These are phyloP conservation scores for Pseudorectes ferrugineus DNA, from an alignment of 2,113 vertebrate species.

Conservation along the genomic window DNA sequence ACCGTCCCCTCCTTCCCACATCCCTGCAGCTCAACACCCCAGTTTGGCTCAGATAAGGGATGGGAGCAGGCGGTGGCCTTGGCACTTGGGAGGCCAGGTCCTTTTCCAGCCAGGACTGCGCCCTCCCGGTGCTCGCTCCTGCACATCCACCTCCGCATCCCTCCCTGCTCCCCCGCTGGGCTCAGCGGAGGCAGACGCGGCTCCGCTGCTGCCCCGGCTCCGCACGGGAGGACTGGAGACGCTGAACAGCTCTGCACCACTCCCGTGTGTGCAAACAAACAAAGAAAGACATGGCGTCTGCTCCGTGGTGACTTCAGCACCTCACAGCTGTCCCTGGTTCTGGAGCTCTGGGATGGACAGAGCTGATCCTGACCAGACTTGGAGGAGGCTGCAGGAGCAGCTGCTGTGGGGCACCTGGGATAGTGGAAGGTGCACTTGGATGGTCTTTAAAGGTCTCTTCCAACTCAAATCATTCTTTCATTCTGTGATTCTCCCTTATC, in stretches of 20 bases:
- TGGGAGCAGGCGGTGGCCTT: accelerated
- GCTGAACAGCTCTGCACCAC: background rate
- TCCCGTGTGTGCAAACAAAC: background rate
- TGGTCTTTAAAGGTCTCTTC: background rate
- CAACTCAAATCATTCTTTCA: background rate
- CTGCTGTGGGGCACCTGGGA: background rate
- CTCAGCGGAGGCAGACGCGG: accelerated
- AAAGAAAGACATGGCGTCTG: background rate
- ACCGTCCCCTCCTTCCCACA: background rate
- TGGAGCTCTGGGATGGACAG: background rate
- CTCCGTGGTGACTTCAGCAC: accelerated
- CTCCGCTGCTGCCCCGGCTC: accelerated
- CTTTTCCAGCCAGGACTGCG: background rate
- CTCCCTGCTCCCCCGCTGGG: background rate
- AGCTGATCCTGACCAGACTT: background rate
- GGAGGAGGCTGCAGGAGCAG: background rate
- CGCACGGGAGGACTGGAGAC: accelerated
- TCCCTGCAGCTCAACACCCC: background rate
- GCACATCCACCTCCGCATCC: accelerated
- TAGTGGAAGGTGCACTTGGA: too few relatives aligned
- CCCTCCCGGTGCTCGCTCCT: background rate
- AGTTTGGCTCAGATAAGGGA: background rate
- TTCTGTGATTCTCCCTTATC: background rate
- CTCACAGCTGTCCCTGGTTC: background rate
- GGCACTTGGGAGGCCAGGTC: accelerated